A percentile compares a stretch with the other conserved stretches of the same genome.
phyloP scores from a whole-genome alignment of 2,888 invertebrate species.

The Augiades crinisus region DNA sequence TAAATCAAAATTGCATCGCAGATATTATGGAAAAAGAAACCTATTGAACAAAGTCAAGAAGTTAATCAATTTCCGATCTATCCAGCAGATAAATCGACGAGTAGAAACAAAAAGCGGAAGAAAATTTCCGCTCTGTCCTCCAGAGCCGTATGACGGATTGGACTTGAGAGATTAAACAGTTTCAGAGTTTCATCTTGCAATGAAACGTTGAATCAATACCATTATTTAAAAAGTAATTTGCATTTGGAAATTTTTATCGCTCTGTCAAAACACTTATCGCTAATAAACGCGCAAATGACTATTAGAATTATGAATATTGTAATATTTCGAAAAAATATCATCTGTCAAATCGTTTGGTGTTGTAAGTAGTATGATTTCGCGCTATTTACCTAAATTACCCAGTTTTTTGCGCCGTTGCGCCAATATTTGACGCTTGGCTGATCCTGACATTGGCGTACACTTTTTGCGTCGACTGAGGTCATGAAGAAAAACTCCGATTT shows the following conservation, averaged over 20 bases:
- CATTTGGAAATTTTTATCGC: too few relatives aligned
- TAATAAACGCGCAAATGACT: conserved; percentile 24
- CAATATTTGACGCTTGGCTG: conserved; percentile 73
- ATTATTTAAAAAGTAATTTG: too few relatives aligned
- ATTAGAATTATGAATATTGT: conserved; percentile 41
- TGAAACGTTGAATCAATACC: too few relatives aligned
- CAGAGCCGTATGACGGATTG: conserved; percentile 36
- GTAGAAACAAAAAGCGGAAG: not conserved
- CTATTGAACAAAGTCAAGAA: not conserved
- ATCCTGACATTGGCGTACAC: conserved; percentile 65
- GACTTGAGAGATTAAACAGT: conserved; percentile 24
- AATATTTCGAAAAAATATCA: conserved; percentile 44
- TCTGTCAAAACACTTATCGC: conserved; percentile 27
- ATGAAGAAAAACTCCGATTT: conserved; percentile 42
- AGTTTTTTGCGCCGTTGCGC: conserved; percentile 71
- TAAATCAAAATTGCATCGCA: too few relatives aligned
- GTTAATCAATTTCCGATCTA: not conserved
- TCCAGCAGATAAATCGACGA: not conserved
- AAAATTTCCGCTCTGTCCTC: not conserved
- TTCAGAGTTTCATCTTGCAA: too few relatives aligned
- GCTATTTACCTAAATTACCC: conserved; percentile 76
- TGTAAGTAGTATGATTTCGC: conserved; percentile 73
- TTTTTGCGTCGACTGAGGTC: conserved; percentile 58
- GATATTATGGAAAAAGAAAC: too few relatives aligned
- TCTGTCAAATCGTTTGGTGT: conserved; percentile 47